Evolutionary conservation across 1,140 invertebrate genomes (phyloP), one percentile per base, ranked within the genome.

Genomic region (Acyrthosiphon pisum): DNA sequence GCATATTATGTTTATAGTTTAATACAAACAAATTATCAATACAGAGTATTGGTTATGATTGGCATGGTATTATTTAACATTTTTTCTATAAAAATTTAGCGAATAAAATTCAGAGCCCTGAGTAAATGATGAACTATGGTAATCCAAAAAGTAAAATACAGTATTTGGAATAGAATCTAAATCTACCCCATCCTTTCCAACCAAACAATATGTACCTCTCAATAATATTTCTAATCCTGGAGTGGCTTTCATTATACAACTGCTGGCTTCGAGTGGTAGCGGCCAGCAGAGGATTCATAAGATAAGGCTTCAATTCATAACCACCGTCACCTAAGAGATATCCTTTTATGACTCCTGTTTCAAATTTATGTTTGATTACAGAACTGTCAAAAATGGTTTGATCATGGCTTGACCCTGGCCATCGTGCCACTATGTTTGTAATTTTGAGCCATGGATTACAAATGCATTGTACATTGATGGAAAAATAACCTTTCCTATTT

Each of bases 231-330:
- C 44, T 46, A 46, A 4, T 46, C 44, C 44, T 46, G 44, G 9
- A 4, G 44, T 46, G 44, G 9, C 44, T 46, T 46, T 46, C 60
- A 26, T 68, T 68, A 26, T 68, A 68, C 60, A 68, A 68, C 26
- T 68, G 60, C 26, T 68, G 26, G 22, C 22, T 94, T 95, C 95
- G n/a, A 2, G 68, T 93, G 20, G 6, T 86, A 44, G 93, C 68
- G 35, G 90, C 41, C 14, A 41, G 46, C 2, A 94, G 30, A 41
- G 94, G 94, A 81, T 92, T 81, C 26, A 94, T 48, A 26, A 94
- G 26, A 41, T 93, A 93, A 30, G 44, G 26, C 22, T 48, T n/a
- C 20, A 83, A 22, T 14, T 60, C 89, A 87, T 93, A 94, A n/a
- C n/a, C n/a, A n/a, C n/a, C n/a, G n/a, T n/a, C n/a, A n/a, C n/a